Percentiles rank a stretch among this genome's conserved stretches.
phyloP scores from a whole-genome alignment of 1,140 invertebrate genomes.

The Bombus fervidus region DNA sequence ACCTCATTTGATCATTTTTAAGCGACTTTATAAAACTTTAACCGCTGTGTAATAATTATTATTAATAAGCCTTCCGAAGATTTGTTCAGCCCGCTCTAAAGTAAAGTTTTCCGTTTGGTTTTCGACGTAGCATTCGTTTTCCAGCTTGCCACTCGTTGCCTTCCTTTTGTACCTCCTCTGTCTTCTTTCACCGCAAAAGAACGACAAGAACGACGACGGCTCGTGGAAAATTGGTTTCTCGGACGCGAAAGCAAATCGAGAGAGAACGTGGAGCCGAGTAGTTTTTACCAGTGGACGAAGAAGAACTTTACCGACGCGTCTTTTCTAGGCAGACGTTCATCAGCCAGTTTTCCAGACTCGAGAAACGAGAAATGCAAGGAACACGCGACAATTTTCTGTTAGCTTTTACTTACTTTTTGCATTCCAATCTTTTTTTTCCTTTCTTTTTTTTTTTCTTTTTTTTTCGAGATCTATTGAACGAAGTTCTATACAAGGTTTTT shows the following conservation, averaged over 20 bases:
- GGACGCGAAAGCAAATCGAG: constrained; percentile 63
- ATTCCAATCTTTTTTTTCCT: neutral
- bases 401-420: constrained; percentile 18
- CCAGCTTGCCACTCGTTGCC: constrained; percentile 36
- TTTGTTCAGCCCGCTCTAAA: neutral
- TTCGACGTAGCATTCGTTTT: constrained; percentile 18
- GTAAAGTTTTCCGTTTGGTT: constrained; percentile 25
- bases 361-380: constrained; percentile 38
- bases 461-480: neutral
- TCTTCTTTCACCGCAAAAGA: constrained; percentile 35
- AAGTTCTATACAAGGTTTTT: neutral
- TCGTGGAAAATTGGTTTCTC: constrained; percentile 67
- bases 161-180: constrained; percentile 34
- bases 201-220: constrained; percentile 49
- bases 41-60: neutral
- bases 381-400: constrained; percentile 32
- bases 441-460: neutral
- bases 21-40: neutral
- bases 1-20: neutral
- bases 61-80: neutral
- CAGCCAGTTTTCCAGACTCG: constrained; percentile 42
- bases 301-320: constrained; percentile 45
- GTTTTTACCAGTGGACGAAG: constrained; percentile 38
- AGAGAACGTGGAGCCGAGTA: constrained; percentile 52
- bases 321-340: constrained; percentile 56